Evolutionary conservation across 2,113 vertebrate genomes (phyloP).

Genomic region (Sander lucioperca): DNA sequence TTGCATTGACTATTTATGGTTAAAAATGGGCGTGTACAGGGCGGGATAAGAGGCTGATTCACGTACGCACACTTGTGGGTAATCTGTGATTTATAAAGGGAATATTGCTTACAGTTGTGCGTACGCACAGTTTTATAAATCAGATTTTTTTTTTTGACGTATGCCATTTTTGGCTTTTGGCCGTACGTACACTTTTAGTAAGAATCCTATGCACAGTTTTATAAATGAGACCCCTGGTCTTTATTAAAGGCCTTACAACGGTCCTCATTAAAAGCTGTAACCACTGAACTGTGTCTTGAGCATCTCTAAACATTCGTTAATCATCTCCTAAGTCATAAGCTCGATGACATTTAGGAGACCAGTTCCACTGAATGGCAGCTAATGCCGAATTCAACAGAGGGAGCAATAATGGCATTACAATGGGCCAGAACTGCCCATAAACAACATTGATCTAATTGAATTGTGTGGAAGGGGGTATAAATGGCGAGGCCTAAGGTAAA

Average conservation of each 20-base stretch:
- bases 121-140: too few species aligned
- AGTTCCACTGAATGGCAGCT: slow-evolving; percentile 65
- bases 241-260: slow-evolving; percentile 31
- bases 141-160: too few species aligned
- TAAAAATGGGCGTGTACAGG: too few species aligned
- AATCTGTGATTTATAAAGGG: too few species aligned
- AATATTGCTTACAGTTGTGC: too few species aligned
- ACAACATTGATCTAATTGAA: slow-evolving; percentile 76
- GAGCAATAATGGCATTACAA: slow-evolving; percentile 64
- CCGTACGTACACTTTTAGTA: too few species aligned
- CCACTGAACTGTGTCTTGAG: slow-evolving; percentile 43
- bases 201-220: too few species aligned
- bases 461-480: slow-evolving; percentile 43
- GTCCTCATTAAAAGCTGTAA: slow-evolving; percentile 32
- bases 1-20: too few species aligned
- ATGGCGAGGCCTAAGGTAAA: slow-evolving; percentile 59
- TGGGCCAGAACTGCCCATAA: slow-evolving; percentile 76
- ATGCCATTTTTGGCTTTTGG: too few species aligned
- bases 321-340: slow-evolving; percentile 65
- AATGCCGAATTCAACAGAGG: slow-evolving; percentile 61
- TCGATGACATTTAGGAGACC: slow-evolving; percentile 66
- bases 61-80: too few species aligned
- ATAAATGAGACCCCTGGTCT: neutral
- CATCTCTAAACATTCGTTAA: slow-evolving; percentile 58
- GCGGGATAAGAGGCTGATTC: too few species aligned